Evolutionary conservation across 2,113 vertebrate genomes (phyloP), one percentile per base, ranked within the genome.

Genomic region (Nothoprocta pentlandii): DNA sequence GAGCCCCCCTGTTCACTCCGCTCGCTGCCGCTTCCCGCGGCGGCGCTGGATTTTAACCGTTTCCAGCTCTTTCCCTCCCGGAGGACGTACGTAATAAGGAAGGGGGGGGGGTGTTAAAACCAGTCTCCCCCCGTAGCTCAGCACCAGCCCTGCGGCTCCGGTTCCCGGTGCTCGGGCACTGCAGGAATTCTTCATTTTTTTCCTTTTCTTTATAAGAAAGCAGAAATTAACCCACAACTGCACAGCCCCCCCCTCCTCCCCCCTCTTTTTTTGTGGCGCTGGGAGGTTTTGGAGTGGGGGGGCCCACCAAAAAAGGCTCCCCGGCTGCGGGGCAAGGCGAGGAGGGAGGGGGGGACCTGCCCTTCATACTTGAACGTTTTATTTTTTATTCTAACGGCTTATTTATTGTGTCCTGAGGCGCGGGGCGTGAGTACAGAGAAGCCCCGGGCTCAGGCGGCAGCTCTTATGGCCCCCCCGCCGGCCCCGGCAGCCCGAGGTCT

Each of bases 351-450:
- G 67, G 63, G 61, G 56, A 53, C 64, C n/a, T 97, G 97, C 97
- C 97, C 97, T 98, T 98, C 96, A 98, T 98, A 98, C 97, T 98
- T 98, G 97, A 98, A 98, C 89, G 97, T 97, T 97, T 95, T 96
- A 39, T 97, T 96, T 97, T 97, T 97, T 95, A 96, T 97, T 96
- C 97, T 97, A 97, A 97, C 97, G 98, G 98, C 98, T 98, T 99
- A 98, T 98, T 98, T 98, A 97, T 99, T 99, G 98, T 99, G 98
- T 98, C 98, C 98, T 98, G 98, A 96, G 98, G 97, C 95, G 74
- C 85, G 91, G 98, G 91, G 98, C 86, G 98, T 99, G 98, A 98
- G 98, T 99, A 99, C 98, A 99, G 98, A 99, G 98, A 98, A 99
- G 98, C 97, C 90, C 96, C 70, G 74, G 93, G 92, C 98, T 98